Evolutionary conservation across 2,113 vertebrate species (phyloP).

Genomic region (Labeo catla): DNA sequence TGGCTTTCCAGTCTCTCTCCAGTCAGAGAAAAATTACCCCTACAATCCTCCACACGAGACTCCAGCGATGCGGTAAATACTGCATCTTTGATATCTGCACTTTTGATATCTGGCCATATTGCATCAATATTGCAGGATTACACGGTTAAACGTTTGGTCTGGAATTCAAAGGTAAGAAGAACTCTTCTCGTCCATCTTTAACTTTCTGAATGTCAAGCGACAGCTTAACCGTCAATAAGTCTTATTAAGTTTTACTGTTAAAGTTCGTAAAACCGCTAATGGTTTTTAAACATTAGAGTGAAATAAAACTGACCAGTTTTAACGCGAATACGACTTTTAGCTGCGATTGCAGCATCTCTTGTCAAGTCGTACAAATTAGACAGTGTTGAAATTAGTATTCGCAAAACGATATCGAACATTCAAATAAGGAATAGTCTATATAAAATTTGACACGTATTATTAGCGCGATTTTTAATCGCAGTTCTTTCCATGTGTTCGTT

Average conservation of each 20-base stretch:
- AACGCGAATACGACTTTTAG: background rate
- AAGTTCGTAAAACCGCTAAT: background rate
- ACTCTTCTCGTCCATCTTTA: background rate
- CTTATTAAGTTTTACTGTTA: background rate
- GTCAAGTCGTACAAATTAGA: background rate
- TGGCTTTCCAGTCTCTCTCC: slow-evolving; percentile 20
- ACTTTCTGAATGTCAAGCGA: background rate
- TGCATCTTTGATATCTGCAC: background rate
- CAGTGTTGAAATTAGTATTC: background rate
- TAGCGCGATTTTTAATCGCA: background rate
- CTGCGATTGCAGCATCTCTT: background rate
- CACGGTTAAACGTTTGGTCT: background rate
- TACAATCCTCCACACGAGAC: slow-evolving; percentile 35
- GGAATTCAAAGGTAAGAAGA: slow-evolving; percentile 39
- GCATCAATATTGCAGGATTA: slow-evolving; percentile 5
- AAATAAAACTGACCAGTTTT: background rate
- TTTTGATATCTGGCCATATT: background rate
- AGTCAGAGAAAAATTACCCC: slow-evolving; percentile 27
- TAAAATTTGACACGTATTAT: background rate
- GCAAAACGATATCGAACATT: background rate
- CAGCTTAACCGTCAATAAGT: background rate
- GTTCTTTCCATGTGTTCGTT: background rate
- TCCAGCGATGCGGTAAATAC: slow-evolving; percentile 31
- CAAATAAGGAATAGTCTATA: background rate
- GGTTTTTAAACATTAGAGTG: background rate